Evolutionary conservation across 2,113 vertebrate species (phyloP).

Genomic region (Chloebia gouldiae): DNA sequence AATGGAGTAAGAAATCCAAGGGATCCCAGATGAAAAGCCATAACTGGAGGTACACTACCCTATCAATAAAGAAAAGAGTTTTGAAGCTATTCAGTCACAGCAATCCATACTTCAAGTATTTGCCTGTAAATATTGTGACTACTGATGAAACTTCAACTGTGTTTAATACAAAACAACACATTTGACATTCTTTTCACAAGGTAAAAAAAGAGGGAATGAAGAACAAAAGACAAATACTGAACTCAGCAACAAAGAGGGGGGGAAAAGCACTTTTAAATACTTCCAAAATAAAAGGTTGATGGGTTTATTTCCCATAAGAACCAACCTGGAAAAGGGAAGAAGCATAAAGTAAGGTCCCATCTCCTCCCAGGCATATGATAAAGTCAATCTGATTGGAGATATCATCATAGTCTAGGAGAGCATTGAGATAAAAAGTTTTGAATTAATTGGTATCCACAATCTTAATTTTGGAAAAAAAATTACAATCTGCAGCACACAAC

Average conservation of each 20-base stretch:
- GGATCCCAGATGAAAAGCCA: slow-evolving; percentile 87
- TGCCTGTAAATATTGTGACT: slow-evolving; percentile 24
- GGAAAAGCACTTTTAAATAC: not conserved
- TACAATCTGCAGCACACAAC: not conserved
- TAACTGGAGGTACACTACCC: slow-evolving; percentile 85
- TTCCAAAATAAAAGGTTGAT: not conserved
- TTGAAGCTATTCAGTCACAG: slow-evolving; percentile 35
- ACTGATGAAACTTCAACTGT: not conserved
- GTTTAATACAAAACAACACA: not conserved
- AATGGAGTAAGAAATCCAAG: slow-evolving; percentile 86
- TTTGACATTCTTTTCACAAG: not conserved
- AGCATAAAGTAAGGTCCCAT: slow-evolving; percentile 83
- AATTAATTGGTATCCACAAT: not conserved
- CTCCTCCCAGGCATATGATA: slow-evolving; percentile 85
- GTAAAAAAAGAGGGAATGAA: not conserved
- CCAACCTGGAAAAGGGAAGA: slow-evolving; percentile 84
- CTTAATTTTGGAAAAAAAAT: not conserved
- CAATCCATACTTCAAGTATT: slow-evolving; percentile 31
- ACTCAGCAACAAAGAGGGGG: not conserved
- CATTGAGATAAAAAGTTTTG: not conserved
- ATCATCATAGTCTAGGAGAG: slow-evolving; percentile 82
- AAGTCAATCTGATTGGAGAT: slow-evolving; percentile 85
- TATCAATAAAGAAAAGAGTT: slow-evolving; percentile 50
- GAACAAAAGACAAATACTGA: not conserved
- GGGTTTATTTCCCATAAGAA: not conserved